Base-by-base conservation (phyloP, 2,797 vertebrate genomes). In the Steatocranus sp. region DNA sequence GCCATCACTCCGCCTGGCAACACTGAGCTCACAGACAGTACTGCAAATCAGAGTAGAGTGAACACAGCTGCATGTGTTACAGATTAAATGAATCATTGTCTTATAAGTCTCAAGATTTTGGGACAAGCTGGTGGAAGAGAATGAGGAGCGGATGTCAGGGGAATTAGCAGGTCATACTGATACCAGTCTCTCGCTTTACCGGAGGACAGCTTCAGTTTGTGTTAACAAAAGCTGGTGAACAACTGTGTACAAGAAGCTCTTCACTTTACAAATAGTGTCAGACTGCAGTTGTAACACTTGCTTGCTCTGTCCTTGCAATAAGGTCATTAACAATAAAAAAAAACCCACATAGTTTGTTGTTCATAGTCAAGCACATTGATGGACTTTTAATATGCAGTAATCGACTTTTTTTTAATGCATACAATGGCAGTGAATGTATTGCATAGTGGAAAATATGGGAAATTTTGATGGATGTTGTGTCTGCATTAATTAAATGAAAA, bases 61-160 rank as follows among this genome's bases (percentile, higher is more conserved):
- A 90, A 79, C 77, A 48, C 23, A 81, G 53, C 83, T 86, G 73
- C 74, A 80, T 75, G 61, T 56, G 54, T 70, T 80, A 53, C 82
- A 84, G 80, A 87, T 77, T 77, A 81, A 84, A 58, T 81, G 81
- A 92, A 79, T 92, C 80, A 83, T 54, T 79, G 56, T 88, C 86
- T 87, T 56, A 74, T 25, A 56, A 84, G 61, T 78, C 80, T 85
- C 34, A 73, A 79, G 53, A 83, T 61, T 83, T 88, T 63, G 68
- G 84, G 66, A 76, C 68, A 51, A 34, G 48, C 41, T 78, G 17
- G 66, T 79, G 83, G 86, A 68, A 56, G 82, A 87, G 76, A 85
- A 88, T 87, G 86, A 87, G 85, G 14, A 78, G 83, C 74, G 78
- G 91, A 93, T 91, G 88, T 74, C 86, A 75, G n/a, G 66, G 51